phyloP scores from a whole-genome alignment of 2,113 vertebrate genomes.

The Periophthalmus modestus region DNA sequence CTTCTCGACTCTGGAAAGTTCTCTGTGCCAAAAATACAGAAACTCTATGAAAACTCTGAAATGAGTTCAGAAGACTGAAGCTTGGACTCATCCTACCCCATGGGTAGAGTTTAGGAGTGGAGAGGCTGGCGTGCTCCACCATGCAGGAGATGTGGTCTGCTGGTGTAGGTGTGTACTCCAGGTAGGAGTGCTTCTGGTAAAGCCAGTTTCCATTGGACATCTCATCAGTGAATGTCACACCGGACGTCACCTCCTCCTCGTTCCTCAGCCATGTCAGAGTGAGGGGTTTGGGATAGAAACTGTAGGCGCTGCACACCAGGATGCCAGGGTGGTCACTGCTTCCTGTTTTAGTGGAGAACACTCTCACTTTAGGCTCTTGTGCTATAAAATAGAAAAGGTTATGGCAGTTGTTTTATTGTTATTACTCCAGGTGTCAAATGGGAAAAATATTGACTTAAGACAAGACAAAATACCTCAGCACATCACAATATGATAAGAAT shows the following conservation, averaged over 20 bases:
- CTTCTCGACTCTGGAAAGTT: slow-evolving; percentile 10
- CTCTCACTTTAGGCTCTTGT: too few relatives aligned
- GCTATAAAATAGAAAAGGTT: background rate
- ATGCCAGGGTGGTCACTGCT: background rate
- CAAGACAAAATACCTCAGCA: too few relatives aligned
- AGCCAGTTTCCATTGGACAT: slow-evolving; percentile 52
- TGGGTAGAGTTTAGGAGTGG: slow-evolving; percentile 6
- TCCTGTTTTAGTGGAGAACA: too few relatives aligned
- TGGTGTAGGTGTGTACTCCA: slow-evolving; percentile 43
- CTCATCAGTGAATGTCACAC: slow-evolving; percentile 37
- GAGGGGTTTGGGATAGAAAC: slow-evolving; percentile 64
- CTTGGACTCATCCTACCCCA: slow-evolving; percentile 42
- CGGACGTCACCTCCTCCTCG: slow-evolving; percentile 35
- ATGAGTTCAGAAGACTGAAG: background rate
- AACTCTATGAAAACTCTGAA: background rate
- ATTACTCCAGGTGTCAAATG: too few relatives aligned
- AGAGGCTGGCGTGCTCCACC: slow-evolving; percentile 48
- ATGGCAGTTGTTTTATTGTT: background rate
- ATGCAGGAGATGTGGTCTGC: slow-evolving; percentile 47
- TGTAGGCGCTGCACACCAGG: slow-evolving; percentile 39
- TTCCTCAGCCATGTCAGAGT: slow-evolving; percentile 53
- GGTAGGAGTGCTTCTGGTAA: slow-evolving; percentile 49
- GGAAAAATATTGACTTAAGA: too few relatives aligned
- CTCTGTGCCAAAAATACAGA: slow-evolving; percentile 15
- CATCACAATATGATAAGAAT: too few relatives aligned